These are phyloP conservation scores for Nemoura dubitans DNA, from an alignment of 2,888 invertebrate genomes.

Conservation along the genomic window DNA sequence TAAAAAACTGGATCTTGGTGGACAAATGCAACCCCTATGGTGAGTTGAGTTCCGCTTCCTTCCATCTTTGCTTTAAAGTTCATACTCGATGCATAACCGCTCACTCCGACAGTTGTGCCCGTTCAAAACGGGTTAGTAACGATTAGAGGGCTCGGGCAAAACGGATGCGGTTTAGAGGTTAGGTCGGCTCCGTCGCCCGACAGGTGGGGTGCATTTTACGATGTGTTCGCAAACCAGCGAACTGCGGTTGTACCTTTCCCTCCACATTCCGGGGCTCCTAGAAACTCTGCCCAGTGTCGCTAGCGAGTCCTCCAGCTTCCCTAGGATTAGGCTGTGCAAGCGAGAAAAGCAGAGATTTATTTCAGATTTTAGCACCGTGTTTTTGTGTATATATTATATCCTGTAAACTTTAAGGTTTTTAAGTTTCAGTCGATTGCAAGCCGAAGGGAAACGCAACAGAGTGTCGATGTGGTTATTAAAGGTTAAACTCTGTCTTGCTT, in stretches of 20 bases:
- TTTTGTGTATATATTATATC: too few relatives aligned
- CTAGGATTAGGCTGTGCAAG: conserved; percentile 47
- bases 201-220: background rate
- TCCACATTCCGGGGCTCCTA: conserved; percentile 63
- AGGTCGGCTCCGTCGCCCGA: background rate
- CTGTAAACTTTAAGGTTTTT: too few relatives aligned
- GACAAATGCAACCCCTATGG: too few relatives aligned
- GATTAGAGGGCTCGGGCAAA: background rate
- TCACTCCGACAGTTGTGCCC: background rate
- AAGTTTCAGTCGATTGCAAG: too few relatives aligned
- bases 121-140: background rate
- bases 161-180: background rate
- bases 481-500: too few relatives aligned
- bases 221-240: background rate
- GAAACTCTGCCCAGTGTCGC: conserved; percentile 61
- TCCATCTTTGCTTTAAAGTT: too few relatives aligned
- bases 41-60: too few relatives aligned
- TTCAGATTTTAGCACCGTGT: background rate
- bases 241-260: conserved; percentile 61
- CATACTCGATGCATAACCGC: background rate
- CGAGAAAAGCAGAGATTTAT: conserved; percentile 22
- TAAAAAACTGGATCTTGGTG: too few relatives aligned
- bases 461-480: too few relatives aligned
- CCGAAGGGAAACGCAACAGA: too few relatives aligned
- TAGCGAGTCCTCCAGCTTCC: conserved; percentile 60